These are phyloP conservation scores for Lutjanus erythropterus DNA, from an alignment of 2,113 vertebrate species.

Conservation along the genomic window DNA sequence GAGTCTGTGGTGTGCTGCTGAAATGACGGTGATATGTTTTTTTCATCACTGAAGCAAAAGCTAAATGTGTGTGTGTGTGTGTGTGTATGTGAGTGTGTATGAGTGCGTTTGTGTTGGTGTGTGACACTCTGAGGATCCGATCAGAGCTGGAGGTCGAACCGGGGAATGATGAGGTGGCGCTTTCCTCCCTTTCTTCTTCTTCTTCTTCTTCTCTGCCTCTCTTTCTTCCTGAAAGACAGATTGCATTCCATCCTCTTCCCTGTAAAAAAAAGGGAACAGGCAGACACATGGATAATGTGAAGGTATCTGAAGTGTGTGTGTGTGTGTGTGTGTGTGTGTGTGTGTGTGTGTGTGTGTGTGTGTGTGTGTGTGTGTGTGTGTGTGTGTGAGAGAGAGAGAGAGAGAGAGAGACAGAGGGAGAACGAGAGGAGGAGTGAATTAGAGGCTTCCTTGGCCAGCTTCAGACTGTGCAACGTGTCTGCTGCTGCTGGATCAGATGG, in stretches of 20 bases:
- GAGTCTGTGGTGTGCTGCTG: not conserved
- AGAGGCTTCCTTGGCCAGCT: conserved; percentile 75
- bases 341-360: conserved; percentile 27
- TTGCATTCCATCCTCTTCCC: conserved; percentile 75
- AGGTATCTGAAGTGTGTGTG: conserved; percentile 61
- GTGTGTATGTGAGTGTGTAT: not conserved
- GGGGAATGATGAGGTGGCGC: conserved; percentile 79
- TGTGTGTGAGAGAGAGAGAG: conserved; percentile 14
- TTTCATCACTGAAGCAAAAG: conserved; percentile 30
- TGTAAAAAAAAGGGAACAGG: conserved; percentile 63
- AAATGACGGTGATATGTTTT: conserved; percentile 13
- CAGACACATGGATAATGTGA: conserved; percentile 81
- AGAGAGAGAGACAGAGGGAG: conserved; percentile 31
- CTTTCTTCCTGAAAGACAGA: conserved; percentile 66
- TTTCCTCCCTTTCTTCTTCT: conserved; percentile 67
- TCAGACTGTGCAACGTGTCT: conserved; percentile 81
- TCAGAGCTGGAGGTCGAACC: conserved; percentile 56
- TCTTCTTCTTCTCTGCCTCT: conserved; percentile 36
- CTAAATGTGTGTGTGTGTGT: not conserved
- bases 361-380: conserved; percentile 20
- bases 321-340: conserved; percentile 31
- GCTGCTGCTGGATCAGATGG: conserved; percentile 75
- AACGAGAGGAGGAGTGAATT: conserved; percentile 69
- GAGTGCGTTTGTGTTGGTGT: not conserved
- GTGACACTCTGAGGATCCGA: conserved; percentile 33